Percentiles rank a stretch among this genome's conserved stretches.
Evolutionary conservation across 1,140 invertebrate genomes (phyloP).

Genomic region (Drosophila watanabei): DNA sequence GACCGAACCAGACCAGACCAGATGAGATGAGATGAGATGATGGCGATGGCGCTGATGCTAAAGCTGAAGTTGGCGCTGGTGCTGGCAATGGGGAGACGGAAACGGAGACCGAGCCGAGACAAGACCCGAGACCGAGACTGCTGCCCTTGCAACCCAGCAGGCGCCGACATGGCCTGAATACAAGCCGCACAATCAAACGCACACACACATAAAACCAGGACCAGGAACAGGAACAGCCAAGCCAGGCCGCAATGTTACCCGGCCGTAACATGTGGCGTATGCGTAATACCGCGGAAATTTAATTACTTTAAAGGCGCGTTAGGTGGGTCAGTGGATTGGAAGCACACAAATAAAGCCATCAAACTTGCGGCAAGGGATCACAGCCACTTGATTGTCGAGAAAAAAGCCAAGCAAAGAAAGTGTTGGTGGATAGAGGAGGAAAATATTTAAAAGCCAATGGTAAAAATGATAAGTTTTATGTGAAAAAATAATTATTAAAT

Average conservation of each 20-base stretch:
- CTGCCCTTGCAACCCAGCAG: slow-evolving; percentile 52
- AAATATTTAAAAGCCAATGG: neutral
- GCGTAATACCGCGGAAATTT: slow-evolving; percentile 63
- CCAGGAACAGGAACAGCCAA: neutral
- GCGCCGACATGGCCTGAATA: slow-evolving; percentile 56
- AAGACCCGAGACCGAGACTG: slow-evolving; percentile 19
- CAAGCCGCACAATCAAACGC: slow-evolving; percentile 45
- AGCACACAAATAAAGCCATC: slow-evolving; percentile 43
- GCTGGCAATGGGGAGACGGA: slow-evolving; percentile 6
- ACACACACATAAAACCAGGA: slow-evolving; percentile 1
- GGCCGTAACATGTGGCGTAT: slow-evolving; percentile 62
- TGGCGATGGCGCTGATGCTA: slow-evolving; percentile 2
- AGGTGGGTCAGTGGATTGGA: slow-evolving; percentile 31
- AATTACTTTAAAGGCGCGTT: slow-evolving; percentile 71
- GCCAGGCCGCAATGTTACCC: slow-evolving; percentile 5
- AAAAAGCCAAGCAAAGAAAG: neutral
- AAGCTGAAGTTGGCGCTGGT: neutral
- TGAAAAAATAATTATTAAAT: neutral
- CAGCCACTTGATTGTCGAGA: slow-evolving; percentile 4
- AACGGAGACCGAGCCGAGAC: slow-evolving; percentile 20
- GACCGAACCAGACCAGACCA: slow-evolving; percentile 1
- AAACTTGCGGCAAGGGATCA: slow-evolving; percentile 1
- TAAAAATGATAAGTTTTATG: too few relatives aligned
- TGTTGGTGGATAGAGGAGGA: too few relatives aligned
- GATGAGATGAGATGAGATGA: slow-evolving; percentile 26